Evolutionary conservation across 1,140 invertebrate genomes (phyloP).

Genomic region (Bathynomus jamesi): DNA sequence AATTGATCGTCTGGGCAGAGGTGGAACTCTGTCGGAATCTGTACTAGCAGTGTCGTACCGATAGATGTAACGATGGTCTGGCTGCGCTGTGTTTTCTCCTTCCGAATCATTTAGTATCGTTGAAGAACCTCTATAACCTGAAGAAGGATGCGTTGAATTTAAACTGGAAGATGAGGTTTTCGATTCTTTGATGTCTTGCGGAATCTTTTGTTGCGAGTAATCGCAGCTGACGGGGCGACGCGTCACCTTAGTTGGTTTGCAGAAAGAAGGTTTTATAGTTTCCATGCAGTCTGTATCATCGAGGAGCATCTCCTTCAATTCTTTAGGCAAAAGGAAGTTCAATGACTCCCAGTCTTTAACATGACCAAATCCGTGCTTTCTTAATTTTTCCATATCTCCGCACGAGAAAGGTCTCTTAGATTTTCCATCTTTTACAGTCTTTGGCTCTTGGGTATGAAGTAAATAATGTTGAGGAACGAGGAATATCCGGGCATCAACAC

Average conservation of each 20-base stretch:
- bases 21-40: constrained; percentile 44
- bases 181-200: constrained; percentile 50
- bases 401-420: constrained; percentile 64
- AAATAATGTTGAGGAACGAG: constrained; percentile 49
- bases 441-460: constrained; percentile 35
- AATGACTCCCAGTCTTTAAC: constrained; percentile 85
- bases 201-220: constrained; percentile 46
- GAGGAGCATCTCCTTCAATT: constrained; percentile 51
- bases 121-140: constrained; percentile 73
- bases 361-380: constrained; percentile 65
- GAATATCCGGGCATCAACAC: constrained; percentile 53
- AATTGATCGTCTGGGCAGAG: constrained; percentile 55
- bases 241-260: constrained; percentile 24
- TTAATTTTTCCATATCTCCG: constrained; percentile 69
- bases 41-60: constrained; percentile 68
- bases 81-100: constrained; percentile 44
- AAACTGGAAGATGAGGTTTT: constrained; percentile 54
- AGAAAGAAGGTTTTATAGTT: constrained; percentile 35
- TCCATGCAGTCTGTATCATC: constrained; percentile 39
- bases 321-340: constrained; percentile 70
- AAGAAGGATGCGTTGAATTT: constrained; percentile 67
- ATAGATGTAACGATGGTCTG: constrained; percentile 68
- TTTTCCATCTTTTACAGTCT: constrained; percentile 41
- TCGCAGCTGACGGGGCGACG: constrained; percentile 50
- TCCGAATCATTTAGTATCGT: constrained; percentile 66